Conservation (phyloP, 2,113 vertebrate genomes). For the Eulemur macaco region DNA sequence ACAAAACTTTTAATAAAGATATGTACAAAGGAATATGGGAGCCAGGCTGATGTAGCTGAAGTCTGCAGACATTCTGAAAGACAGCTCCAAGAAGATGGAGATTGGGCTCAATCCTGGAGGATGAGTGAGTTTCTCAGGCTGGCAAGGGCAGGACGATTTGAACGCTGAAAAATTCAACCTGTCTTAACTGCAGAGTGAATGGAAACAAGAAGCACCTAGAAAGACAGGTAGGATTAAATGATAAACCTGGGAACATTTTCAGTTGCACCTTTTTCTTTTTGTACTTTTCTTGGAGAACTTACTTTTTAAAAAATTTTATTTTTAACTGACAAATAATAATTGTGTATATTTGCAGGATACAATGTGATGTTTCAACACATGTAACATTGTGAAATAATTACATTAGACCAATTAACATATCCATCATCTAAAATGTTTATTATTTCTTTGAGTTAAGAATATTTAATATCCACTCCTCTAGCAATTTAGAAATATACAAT, state of each 20-base stretch:
- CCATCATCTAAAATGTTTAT: not conserved
- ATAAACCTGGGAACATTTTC: not conserved
- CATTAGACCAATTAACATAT: not conserved
- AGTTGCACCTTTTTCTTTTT: not conserved
- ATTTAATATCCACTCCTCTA: not conserved
- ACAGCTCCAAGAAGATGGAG: not conserved
- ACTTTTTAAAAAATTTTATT: not conserved
- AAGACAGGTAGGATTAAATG: not conserved
- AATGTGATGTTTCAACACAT: not conserved
- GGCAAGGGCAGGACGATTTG: not conserved
- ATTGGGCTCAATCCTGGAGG: not conserved
- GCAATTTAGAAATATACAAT: not conserved
- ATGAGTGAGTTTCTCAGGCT: not conserved
- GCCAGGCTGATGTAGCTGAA: not conserved
- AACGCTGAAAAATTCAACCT: not conserved
- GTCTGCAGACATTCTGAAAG: not conserved
- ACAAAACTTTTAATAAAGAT: not conserved
- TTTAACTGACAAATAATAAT: not conserved
- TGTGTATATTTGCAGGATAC: not conserved
- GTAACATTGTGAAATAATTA: not conserved
- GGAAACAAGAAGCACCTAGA: not conserved
- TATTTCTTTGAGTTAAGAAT: not conserved
- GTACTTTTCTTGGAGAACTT: not conserved
- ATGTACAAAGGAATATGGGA: not conserved
- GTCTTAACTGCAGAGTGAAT: not conserved